These are phyloP conservation scores for Micrasema minimum DNA, from an alignment of 1,140 invertebrate genomes.

Conservation along the genomic window DNA sequence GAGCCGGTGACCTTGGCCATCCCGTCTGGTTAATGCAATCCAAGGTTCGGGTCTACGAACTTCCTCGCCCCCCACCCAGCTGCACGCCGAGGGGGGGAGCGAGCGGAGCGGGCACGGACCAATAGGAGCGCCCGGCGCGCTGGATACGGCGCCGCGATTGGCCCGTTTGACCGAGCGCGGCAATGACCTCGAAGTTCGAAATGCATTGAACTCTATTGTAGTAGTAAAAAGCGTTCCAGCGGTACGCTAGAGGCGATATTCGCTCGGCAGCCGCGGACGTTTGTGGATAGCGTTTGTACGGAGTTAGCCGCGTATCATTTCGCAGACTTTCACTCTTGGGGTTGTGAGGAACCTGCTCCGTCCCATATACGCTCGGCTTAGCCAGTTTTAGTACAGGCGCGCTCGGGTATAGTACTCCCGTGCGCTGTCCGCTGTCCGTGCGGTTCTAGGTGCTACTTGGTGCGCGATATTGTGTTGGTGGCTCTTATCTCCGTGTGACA, in stretches of 20 bases:
- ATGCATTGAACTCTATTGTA: slow-evolving; percentile 61
- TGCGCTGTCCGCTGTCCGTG: slow-evolving; percentile 55
- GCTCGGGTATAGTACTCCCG: slow-evolving; percentile 62
- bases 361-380: slow-evolving; percentile 57
- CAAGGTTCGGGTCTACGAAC: slow-evolving; percentile 69
- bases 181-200: slow-evolving; percentile 69
- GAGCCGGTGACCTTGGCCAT: slow-evolving; percentile 64
- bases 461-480: not conserved
- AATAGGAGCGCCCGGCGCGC: slow-evolving; percentile 61
- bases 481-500: slow-evolving; percentile 2
- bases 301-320: slow-evolving; percentile 64
- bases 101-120: slow-evolving; percentile 53
- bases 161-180: slow-evolving; percentile 60
- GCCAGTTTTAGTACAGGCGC: slow-evolving; percentile 57
- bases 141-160: slow-evolving; percentile 60
- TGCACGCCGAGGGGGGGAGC: slow-evolving; percentile 57
- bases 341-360: slow-evolving; percentile 57
- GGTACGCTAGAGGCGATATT: slow-evolving; percentile 60
- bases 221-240: slow-evolving; percentile 57
- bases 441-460: slow-evolving; percentile 45
- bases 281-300: slow-evolving; percentile 63
- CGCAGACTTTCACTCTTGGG: slow-evolving; percentile 69
- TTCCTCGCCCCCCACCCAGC: slow-evolving; percentile 55
- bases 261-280: slow-evolving; percentile 56
- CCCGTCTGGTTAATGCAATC: slow-evolving; percentile 59